Percentiles rank a stretch among this genome's conserved stretches.
phyloP scores from a whole-genome alignment of 2,888 invertebrate species.

The Orgyia antiqua region DNA sequence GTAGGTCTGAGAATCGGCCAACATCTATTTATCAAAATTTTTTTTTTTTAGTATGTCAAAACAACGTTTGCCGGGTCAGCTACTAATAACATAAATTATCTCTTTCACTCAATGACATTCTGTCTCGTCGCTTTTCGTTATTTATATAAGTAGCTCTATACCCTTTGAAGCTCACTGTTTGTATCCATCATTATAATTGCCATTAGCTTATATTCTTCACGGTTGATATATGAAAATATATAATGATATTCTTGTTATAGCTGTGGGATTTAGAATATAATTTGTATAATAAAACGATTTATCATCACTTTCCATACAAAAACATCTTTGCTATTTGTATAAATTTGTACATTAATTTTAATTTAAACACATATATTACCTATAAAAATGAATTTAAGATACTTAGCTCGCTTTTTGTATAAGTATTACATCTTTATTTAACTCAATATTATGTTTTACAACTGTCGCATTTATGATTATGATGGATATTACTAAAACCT shows the following conservation, averaged over 20 bases:
- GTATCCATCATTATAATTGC: conserved; percentile 42
- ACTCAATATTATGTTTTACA: no score
- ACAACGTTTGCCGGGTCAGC: no score
- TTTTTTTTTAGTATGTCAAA: no score
- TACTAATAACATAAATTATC: no score
- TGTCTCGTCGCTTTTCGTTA: conserved; percentile 42
- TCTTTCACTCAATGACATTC: conserved; percentile 54
- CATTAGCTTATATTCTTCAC: conserved; percentile 21
- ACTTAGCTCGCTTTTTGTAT: no score
- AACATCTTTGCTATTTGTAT: conserved; percentile 9
- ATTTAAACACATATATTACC: conserved; percentile 4
- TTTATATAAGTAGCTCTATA: conserved; percentile 29
- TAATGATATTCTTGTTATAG: conserved; percentile 21
- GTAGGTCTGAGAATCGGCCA: no score
- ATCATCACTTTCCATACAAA: conserved; percentile 9
- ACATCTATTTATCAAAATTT: no score
- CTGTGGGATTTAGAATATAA: conserved; percentile 11
- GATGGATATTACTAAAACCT: no score
- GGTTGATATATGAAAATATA: conserved; percentile 23
- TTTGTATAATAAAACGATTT: conserved; percentile 15
- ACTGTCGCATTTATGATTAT: no score
- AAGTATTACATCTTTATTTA: no score
- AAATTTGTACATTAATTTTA: conserved; percentile 8
- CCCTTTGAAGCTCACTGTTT: conserved; percentile 46
- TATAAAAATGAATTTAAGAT: no score